These are phyloP conservation scores for Zeugodacus cucurbitae DNA, from an alignment of 1,140 invertebrate species.

Conservation along the genomic window DNA sequence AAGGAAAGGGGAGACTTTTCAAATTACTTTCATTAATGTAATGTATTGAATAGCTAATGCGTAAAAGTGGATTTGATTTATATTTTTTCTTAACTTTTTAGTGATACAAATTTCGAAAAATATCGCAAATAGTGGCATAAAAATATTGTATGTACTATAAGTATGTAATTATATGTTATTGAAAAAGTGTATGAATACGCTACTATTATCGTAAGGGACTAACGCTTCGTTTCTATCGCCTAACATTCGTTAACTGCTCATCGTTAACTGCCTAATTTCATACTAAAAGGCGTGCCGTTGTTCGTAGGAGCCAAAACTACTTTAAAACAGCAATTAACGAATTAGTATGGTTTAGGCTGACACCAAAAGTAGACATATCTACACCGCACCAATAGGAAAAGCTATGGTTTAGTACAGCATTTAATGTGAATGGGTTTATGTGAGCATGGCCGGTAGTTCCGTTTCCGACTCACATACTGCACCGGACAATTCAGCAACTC, in stretches of 20 bases:
- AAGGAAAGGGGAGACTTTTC: background rate
- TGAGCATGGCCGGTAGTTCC: background rate
- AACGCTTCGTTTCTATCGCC: background rate
- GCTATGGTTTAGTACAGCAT: background rate
- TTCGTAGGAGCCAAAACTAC: background rate
- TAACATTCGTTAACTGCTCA: too few relatives aligned
- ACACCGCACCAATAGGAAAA: background rate
- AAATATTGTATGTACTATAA: too few relatives aligned
- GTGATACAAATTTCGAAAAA: too few relatives aligned
- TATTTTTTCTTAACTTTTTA: too few relatives aligned
- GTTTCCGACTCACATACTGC: background rate
- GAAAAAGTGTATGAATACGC: too few relatives aligned
- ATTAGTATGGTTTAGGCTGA: background rate
- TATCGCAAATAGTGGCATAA: too few relatives aligned
- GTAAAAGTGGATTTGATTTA: too few relatives aligned
- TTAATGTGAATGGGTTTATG: background rate
- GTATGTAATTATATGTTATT: too few relatives aligned
- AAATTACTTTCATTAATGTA: too few relatives aligned
- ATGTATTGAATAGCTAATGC: too few relatives aligned
- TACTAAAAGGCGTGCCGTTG: background rate
- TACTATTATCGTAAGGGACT: too few relatives aligned
- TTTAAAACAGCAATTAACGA: constrained; percentile 2
- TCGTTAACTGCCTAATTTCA: background rate
- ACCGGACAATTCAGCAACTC: background rate
- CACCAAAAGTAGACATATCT: background rate